These are phyloP conservation scores for Polymixis lichenea DNA, from an alignment of 2,888 invertebrate genomes.

Conservation along the genomic window DNA sequence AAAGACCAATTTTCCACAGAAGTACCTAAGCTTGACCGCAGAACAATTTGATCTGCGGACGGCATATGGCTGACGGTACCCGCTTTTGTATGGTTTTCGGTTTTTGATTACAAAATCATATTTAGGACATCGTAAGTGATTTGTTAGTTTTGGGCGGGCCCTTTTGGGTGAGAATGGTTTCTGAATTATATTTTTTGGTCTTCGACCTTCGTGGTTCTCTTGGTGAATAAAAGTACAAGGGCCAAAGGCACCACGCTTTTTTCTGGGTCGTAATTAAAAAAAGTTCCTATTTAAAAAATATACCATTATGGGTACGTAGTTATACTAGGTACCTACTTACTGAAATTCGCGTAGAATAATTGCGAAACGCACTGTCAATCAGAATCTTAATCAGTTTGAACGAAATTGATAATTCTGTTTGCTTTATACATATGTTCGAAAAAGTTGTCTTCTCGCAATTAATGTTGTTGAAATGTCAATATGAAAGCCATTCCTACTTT, in stretches of 20 bases:
- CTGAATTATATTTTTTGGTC: not conserved
- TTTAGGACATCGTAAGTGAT: constrained; percentile 40
- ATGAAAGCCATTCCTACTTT: too few relatives aligned
- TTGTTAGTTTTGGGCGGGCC: constrained; percentile 11
- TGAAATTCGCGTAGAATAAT: too few relatives aligned
- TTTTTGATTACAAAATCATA: constrained; percentile 63
- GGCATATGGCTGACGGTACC: constrained; percentile 77
- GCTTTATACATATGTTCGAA: too few relatives aligned
- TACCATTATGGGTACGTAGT: not conserved
- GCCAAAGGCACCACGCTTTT: not conserved
- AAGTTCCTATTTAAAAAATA: not conserved
- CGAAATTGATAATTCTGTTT: too few relatives aligned
- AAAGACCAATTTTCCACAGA: constrained; percentile 6
- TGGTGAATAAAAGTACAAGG: constrained; percentile 2
- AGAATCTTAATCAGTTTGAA: too few relatives aligned
- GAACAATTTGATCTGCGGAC: constrained; percentile 73
- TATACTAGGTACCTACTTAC: too few relatives aligned
- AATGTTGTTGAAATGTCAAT: too few relatives aligned
- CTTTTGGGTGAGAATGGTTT: constrained; percentile 4
- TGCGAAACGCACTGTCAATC: too few relatives aligned
- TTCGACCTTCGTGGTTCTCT: not conserved
- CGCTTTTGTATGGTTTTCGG: constrained; percentile 77
- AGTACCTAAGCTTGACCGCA: constrained; percentile 68
- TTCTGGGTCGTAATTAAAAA: too few relatives aligned
- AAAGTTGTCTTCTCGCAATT: too few relatives aligned